A percentile compares a stretch with the other conserved stretches of the same genome.
Evolutionary conservation across 2,113 vertebrate genomes (phyloP).

Genomic region (Hippoglossus stenolepis): DNA sequence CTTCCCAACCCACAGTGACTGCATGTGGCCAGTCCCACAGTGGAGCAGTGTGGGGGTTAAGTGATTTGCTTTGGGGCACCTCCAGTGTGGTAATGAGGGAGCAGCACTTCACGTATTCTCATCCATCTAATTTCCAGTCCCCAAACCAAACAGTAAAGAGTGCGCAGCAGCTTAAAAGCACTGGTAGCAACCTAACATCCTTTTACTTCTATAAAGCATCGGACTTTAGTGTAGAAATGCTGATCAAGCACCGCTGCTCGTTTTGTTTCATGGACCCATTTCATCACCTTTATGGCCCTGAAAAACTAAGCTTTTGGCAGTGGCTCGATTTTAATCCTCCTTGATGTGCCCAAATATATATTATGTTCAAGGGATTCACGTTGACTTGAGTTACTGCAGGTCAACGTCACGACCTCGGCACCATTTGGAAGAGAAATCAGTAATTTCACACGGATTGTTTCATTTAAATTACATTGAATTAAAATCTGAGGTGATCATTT

Average conservation of each 20-base stretch:
- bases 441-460: not conserved
- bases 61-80: not conserved
- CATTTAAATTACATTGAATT: too few relatives aligned
- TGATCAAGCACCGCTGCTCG: not conserved
- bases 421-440: not conserved
- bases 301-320: conserved; percentile 4
- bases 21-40: not conserved
- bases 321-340: conserved; percentile 6
- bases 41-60: not conserved
- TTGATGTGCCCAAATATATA: conserved; percentile 31
- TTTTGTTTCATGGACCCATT: conserved; percentile 1
- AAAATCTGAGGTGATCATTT: too few relatives aligned
- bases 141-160: not conserved
- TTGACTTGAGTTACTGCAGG: not conserved
- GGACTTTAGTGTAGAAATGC: conserved; percentile 1
- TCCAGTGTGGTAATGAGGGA: not conserved
- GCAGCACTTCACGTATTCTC: not conserved
- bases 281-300: conserved; percentile 30
- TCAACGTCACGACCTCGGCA: not conserved
- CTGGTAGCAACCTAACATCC: not conserved
- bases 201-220: not conserved
- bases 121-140: not conserved
- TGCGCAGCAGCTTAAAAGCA: not conserved
- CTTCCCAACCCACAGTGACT: not conserved
- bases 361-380: not conserved